Evolutionary conservation across 2,113 vertebrate genomes (phyloP), one percentile per base, ranked within the genome.

Genomic region (Deroptyus accipitrinus): DNA sequence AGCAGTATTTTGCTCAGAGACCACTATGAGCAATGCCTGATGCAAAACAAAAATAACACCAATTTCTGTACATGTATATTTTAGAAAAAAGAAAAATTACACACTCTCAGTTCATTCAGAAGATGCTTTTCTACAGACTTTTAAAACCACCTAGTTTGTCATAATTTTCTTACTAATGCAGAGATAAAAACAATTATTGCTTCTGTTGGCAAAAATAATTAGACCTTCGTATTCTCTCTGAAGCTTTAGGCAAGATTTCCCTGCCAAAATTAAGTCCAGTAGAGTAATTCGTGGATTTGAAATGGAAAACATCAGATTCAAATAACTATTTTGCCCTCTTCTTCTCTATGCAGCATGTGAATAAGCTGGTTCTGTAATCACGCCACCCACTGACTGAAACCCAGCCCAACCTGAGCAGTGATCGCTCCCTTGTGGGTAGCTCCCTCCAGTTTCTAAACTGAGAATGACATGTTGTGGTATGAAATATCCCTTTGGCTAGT

Each of bases 61-160:
- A 12, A 4, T n/a, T 70, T 41, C 33, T 76, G 13, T 68, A 88
- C 61, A 17, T 3, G 10, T 93, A 64, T 37, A 35, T 63, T 55
- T 69, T 25, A 64, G 27, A 72, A 59, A 51, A 31, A 63, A 12
- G 8, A 31, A 69, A 88, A 91, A 72, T 62, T 55, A 64, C 86
- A 83, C 49, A 51, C 49, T 25, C 49, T 25, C 24, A 12, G 14
- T 17, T 83, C 31, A 39, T 91, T 91, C 51, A 92, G 86, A 94
- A 83, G 61, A 61, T 68, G 24, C 15, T 92, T 92, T 93, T 66
- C 74, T 96, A 72, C 62, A 86, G 42, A 33, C 90, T 94, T 94
- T 83, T 86, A 68, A 94, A 83, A 77, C 75, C 86, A 79, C 63
- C 15, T 75, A 74, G 33, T 8, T 88, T 89, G n/a, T 85, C 27